Base-by-base conservation (phyloP, 2,888 invertebrate species). In the Diachrysia chrysitis region DNA sequence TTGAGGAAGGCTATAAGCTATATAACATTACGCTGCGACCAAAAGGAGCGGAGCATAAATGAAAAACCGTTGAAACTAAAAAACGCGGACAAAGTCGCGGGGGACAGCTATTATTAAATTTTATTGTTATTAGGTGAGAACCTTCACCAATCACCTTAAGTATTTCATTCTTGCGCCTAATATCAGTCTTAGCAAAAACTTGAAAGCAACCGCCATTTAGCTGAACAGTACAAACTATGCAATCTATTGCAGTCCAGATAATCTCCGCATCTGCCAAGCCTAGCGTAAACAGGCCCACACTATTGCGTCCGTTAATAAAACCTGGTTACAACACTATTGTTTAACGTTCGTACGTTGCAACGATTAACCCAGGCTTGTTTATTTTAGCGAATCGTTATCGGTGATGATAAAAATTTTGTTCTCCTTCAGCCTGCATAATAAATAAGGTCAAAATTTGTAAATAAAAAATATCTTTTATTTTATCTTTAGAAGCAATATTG, bases 271-370 rank as follows among this genome's bases (percentile, higher is more conserved):
- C 78, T 78, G 78, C 51, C 17, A 58, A 37, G 67, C 74, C 73
- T 78, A 73, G 55, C 78, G 78, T 74, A 55, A 74, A 78, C 63
- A 37, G 68, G 78, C 73, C 66, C 78, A 61, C 60, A 58, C 48
- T 69, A 48, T 76, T 78, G 66, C 76, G 58, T 73, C 63, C 62
- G 51, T 10, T 25, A 16, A 54, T 60, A 10, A 64, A 37, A 23
- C 29, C 16, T 42, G 10, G 48, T 81, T 81, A 63, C 79, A 68
- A 65, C 69, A 78, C 69, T 66, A 81, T 81, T 81, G 79, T 81
- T 67, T 62, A 9, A 60, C 37, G 69, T 54, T 46, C 42, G 48
- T 51, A 42, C n/a, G 60, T 29, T 32, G 19, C 48, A 51, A 51
- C 48, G 19, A 9, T 51, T 51, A 51, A 21, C 48, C 19, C 19